Evolutionary conservation across 2,797 vertebrate species (phyloP).

Genomic region (Heteromormyrus szaboi): DNA sequence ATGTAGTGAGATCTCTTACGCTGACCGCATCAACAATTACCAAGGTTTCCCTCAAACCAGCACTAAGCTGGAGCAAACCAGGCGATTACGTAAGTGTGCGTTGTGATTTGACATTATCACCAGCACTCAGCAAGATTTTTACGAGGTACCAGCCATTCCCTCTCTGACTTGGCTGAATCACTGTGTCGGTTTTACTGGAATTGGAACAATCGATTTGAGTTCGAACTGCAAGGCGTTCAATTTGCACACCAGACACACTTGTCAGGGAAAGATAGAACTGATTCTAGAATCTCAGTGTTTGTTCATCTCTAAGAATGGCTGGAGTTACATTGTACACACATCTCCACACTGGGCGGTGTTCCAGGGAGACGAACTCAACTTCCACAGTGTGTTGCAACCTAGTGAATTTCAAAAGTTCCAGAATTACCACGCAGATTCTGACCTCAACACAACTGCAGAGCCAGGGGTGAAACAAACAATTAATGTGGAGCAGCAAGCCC

Average conservation of each 20-base stretch:
- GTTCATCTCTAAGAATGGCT: neutral
- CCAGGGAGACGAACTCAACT: neutral
- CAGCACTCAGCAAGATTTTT: conserved; percentile 1
- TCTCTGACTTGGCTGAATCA: neutral
- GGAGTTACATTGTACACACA: neutral
- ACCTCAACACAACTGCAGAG: neutral
- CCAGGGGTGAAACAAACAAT: neutral
- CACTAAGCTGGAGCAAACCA: neutral
- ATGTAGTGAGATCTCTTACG: neutral
- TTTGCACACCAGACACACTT: neutral
- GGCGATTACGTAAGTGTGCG: conserved; percentile 15
- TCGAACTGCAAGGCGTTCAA: neutral
- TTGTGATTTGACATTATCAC: conserved; percentile 19
- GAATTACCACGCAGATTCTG: neutral
- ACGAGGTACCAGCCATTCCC: neutral
- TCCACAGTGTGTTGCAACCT: neutral
- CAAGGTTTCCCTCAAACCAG: neutral
- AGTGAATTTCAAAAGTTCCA: neutral
- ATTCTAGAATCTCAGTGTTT: neutral
- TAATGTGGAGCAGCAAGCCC: neutral
- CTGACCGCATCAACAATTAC: neutral
- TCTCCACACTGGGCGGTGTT: neutral
- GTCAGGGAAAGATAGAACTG: neutral
- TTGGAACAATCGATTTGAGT: neutral
- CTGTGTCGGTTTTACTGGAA: neutral